Evolutionary conservation across 1,140 invertebrate genomes (phyloP), one percentile per base, ranked within the genome.

Genomic region (Drosophila navojoa): DNA sequence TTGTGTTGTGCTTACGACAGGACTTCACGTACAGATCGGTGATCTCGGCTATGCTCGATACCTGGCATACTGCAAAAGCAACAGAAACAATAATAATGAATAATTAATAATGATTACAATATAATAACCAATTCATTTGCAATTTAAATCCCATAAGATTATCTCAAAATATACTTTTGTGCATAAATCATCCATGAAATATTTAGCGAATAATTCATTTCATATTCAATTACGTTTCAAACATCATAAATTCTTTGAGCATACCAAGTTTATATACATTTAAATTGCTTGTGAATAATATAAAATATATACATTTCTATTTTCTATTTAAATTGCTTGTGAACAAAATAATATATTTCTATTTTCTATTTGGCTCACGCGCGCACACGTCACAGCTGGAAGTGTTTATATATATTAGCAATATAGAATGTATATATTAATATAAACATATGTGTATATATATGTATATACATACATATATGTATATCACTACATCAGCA

Each of bases 21-120:
- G 96, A 95, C 76, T 94, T 93, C 79, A 93, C 93, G 92, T 97
- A 97, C 49, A 95, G 93, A 52, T 94, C 93, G 9, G 95, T 92
- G 67, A 97, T 93, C 80, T 96, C 95, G 6, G 77, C 64, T 27
- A 77, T 78, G 62, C 80, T 92, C n/a, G 75, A 87, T 4, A 92
- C 90, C 53, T 75, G 77, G 44, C 55, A 82, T 27, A 69, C 91
- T 92, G 55, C 5, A 90, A 79, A 19, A n/a, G 2, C 5, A 32
- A 32, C 19, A 22, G 2, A 22, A 22, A 22, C 3, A 2, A 2
- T 22, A 22, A 22, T 22, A 2, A 2, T 22, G 32, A 32, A 32
- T 32, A 9, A 49, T 70, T 22, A 22, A 22, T 22, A 22, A 32
- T 32, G 1, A 32, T 29, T 5, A 29, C 27, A 4, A 29, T n/a